A percentile compares a stretch with the other conserved stretches of the same genome.
phyloP scores from a whole-genome alignment of 2,113 vertebrate genomes.

The Saimiri boliviensis region DNA sequence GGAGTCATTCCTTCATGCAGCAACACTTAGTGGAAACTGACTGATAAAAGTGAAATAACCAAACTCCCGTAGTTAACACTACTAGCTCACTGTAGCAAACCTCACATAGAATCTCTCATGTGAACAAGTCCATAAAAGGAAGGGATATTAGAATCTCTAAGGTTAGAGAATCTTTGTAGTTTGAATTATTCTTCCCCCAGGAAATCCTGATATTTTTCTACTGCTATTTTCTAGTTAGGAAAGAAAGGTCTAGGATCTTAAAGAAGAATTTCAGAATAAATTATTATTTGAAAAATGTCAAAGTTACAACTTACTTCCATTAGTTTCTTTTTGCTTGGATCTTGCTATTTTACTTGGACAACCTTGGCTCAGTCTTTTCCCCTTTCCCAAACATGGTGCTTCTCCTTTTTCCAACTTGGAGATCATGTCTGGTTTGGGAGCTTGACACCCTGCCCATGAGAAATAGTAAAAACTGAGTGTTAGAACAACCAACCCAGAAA shows the following conservation, averaged over 20 bases:
- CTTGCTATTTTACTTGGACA: background rate
- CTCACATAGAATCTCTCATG: background rate
- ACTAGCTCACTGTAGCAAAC: background rate
- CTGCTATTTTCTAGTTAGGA: constrained; percentile 5
- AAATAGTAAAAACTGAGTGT: constrained; percentile 44
- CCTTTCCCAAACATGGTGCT: constrained; percentile 1
- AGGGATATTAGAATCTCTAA: constrained; percentile 12
- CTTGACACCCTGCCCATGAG: constrained; percentile 35
- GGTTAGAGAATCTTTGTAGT: background rate
- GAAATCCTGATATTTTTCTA: background rate
- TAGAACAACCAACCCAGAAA: background rate
- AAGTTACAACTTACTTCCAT: constrained; percentile 57
- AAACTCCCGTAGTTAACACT: background rate
- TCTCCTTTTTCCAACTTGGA: constrained; percentile 64
- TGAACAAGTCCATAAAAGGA: background rate
- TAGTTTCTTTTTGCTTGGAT: background rate
- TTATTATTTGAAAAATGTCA: constrained; percentile 39
- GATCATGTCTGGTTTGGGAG: constrained; percentile 59
- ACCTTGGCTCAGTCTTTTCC: background rate
- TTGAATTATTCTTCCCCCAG: background rate
- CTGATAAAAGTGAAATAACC: background rate
- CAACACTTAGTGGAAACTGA: background rate
- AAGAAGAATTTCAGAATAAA: constrained; percentile 37
- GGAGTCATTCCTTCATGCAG: background rate
- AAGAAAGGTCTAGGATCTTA: background rate